phyloP scores from a whole-genome alignment of 2,888 invertebrate genomes.

The Synergus gifuensis region DNA sequence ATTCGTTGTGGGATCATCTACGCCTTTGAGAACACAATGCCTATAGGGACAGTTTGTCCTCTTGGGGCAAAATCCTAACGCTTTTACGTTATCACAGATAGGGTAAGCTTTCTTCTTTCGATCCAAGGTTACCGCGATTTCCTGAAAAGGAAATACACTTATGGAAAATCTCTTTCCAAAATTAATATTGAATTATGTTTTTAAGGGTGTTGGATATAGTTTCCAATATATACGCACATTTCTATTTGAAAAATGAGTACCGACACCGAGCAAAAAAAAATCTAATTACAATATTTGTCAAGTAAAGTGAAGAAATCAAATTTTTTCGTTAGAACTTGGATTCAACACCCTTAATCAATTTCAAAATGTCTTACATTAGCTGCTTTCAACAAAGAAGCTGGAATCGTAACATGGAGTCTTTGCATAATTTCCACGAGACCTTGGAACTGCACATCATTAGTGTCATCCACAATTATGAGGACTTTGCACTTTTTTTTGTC shows the following conservation, averaged over 20 bases:
- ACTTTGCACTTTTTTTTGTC: slow-evolving; percentile 72
- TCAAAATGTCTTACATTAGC: slow-evolving; percentile 68
- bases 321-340: too few species aligned
- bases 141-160: slow-evolving; percentile 56
- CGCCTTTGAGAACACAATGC: slow-evolving; percentile 81
- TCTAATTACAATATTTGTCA: too few species aligned
- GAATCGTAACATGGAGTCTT: slow-evolving; percentile 71
- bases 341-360: neutral
- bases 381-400: slow-evolving; percentile 66
- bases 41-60: slow-evolving; percentile 81
- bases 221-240: too few species aligned
- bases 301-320: too few species aligned
- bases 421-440: slow-evolving; percentile 82
- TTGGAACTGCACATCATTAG: slow-evolving; percentile 81
- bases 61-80: slow-evolving; percentile 83
- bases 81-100: slow-evolving; percentile 82
- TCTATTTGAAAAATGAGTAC: too few species aligned
- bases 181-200: neutral
- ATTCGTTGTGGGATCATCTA: slow-evolving; percentile 79
- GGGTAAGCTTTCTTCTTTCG: slow-evolving; percentile 78
- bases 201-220: too few species aligned
- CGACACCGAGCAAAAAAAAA: too few species aligned
- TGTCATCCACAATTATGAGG: slow-evolving; percentile 81
- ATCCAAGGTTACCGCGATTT: slow-evolving; percentile 64
- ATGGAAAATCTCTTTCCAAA: slow-evolving; percentile 49